A percentile compares a stretch with the other conserved stretches of the same genome.
phyloP scores from a whole-genome alignment of 2,797 vertebrate species.

The Myiothlypis coronata region DNA sequence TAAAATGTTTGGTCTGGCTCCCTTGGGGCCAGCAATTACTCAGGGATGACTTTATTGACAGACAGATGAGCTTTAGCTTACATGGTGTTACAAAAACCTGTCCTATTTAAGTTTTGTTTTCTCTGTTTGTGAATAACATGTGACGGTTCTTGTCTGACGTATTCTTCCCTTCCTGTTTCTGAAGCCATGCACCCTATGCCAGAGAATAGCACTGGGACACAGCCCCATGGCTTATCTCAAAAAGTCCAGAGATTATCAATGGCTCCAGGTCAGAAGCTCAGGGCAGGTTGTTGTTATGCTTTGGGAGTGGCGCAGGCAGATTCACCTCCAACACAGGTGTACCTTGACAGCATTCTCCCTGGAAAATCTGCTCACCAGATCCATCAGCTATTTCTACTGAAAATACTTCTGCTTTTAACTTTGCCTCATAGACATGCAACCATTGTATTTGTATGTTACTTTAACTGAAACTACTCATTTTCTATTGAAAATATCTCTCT shows the following conservation, averaged over 20 bases:
- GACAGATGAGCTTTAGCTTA: neutral
- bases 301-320: neutral
- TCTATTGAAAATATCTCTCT: neutral
- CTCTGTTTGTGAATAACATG: neutral
- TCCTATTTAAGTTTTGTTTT: constrained; percentile 8
- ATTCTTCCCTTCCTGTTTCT: constrained; percentile 14
- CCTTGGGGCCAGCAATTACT: neutral
- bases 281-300: neutral
- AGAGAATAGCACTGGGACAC: neutral
- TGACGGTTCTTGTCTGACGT: neutral
- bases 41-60: neutral
- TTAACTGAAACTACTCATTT: neutral
- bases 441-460: neutral
- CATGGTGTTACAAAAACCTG: neutral
- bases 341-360: neutral
- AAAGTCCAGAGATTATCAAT: neutral
- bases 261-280: neutral
- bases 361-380: neutral
- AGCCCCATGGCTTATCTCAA: neutral
- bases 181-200: neutral
- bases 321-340: neutral
- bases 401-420: neutral
- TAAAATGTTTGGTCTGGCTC: neutral
- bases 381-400: neutral
- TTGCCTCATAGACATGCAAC: neutral